Conservation (phyloP, 1,140 invertebrate species). For the Pachyrhynchus sulphureomaculatus region DNA sequence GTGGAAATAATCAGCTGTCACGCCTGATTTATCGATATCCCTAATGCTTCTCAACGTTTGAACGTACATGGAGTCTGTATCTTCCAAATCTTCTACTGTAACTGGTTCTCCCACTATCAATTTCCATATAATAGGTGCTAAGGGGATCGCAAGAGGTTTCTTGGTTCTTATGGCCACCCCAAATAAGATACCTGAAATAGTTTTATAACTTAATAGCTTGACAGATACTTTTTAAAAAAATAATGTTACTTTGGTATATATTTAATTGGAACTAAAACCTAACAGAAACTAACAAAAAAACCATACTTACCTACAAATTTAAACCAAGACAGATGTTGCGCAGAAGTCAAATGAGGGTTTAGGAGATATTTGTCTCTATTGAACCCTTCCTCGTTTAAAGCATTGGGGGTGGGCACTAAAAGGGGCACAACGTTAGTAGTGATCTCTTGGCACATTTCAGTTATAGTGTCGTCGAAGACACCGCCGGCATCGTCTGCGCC, state of each 20-base stretch:
- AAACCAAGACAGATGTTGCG: conserved; percentile 59
- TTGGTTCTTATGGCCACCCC: conserved; percentile 62
- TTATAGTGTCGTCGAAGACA: conserved; percentile 73
- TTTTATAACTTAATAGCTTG: conserved; percentile 15
- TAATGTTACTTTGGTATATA: no score
- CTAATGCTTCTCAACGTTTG: conserved; percentile 62
- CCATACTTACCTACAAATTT: conserved; percentile 61
- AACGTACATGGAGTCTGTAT: conserved; percentile 64
- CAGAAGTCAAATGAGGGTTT: conserved; percentile 60
- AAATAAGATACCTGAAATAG: conserved; percentile 57
- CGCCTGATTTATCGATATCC: conserved; percentile 61
- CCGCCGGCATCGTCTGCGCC: conserved; percentile 71
- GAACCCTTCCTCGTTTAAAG: conserved; percentile 60
- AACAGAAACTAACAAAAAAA: no score
- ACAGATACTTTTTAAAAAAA: no score
- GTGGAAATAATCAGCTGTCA: conserved; percentile 64
- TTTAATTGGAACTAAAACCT: no score
- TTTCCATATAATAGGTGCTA: conserved; percentile 69
- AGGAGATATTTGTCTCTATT: conserved; percentile 65
- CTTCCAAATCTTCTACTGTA: conserved; percentile 64
- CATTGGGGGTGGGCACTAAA: conserved; percentile 61
- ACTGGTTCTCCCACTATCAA: conserved; percentile 62
- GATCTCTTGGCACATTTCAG: conserved; percentile 68
- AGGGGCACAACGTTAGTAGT: conserved; percentile 55
- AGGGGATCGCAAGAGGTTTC: conserved; percentile 62